Percentiles rank a stretch among this genome's conserved stretches.
Evolutionary conservation across 2,888 invertebrate species (phyloP).

Genomic region (Pteria penguin): DNA sequence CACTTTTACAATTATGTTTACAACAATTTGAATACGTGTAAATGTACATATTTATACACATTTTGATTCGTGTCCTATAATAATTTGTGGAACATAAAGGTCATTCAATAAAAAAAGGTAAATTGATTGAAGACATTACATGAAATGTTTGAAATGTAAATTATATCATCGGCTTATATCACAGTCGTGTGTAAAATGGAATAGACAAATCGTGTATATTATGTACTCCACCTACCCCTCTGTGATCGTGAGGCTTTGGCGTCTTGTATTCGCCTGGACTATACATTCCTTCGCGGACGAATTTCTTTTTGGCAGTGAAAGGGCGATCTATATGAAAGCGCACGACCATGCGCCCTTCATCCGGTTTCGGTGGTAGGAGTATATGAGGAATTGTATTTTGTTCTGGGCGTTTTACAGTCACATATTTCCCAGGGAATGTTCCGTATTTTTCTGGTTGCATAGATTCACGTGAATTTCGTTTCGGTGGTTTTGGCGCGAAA

Average conservation of each 20-base stretch:
- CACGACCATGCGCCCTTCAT: slow-evolving; percentile 58
- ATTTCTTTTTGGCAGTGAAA: slow-evolving; percentile 73
- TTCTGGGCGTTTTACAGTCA: slow-evolving; percentile 53
- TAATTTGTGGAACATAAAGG: too few relatives aligned
- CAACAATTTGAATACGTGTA: too few relatives aligned
- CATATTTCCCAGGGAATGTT: slow-evolving; percentile 69
- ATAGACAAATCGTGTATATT: background rate
- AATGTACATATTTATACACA: too few relatives aligned
- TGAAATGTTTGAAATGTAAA: too few relatives aligned
- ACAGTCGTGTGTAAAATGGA: background rate
- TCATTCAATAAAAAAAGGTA: too few relatives aligned
- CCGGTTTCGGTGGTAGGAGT: slow-evolving; percentile 45
- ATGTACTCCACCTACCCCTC: slow-evolving; percentile 75
- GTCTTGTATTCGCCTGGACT: slow-evolving; percentile 61
- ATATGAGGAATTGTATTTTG: slow-evolving; percentile 54
- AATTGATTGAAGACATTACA: too few relatives aligned
- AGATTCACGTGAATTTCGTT: slow-evolving; percentile 75
- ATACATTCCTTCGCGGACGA: slow-evolving; percentile 70
- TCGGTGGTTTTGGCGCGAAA: slow-evolving; percentile 75
- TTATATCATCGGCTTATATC: background rate
- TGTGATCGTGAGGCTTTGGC: slow-evolving; percentile 74
- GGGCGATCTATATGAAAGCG: slow-evolving; percentile 69
- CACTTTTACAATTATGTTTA: too few relatives aligned
- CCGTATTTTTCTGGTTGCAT: slow-evolving; percentile 77
- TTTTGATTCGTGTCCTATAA: too few relatives aligned